Evolutionary conservation across 2,888 invertebrate genomes (phyloP).

Genomic region (Cremastinae sp.): DNA sequence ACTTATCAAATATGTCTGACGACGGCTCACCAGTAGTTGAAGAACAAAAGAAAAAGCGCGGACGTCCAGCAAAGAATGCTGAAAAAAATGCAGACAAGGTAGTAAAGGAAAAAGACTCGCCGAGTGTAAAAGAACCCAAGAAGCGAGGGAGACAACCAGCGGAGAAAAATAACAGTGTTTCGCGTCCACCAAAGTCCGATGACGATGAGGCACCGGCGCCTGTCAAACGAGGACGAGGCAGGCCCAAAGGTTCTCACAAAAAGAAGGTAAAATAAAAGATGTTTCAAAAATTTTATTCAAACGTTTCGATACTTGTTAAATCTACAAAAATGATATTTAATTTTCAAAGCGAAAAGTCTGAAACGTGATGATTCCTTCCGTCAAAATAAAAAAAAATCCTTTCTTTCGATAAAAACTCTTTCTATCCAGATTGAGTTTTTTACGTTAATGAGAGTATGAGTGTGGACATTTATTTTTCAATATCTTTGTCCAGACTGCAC

Average conservation of each 20-base stretch:
- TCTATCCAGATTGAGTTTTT: too few species aligned
- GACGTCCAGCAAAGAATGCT: slow-evolving; percentile 76
- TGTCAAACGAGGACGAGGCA: slow-evolving; percentile 77
- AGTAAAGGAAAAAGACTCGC: slow-evolving; percentile 50
- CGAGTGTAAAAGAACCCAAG: slow-evolving; percentile 75
- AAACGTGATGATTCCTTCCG: too few species aligned
- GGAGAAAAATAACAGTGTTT: slow-evolving; percentile 75
- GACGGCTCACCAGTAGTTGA: slow-evolving; percentile 78
- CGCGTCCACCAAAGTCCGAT: slow-evolving; percentile 75
- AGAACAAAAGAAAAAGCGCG: slow-evolving; percentile 80
- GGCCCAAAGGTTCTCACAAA: slow-evolving; percentile 78
- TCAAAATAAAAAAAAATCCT: too few species aligned
- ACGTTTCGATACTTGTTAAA: too few species aligned
- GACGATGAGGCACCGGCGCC: slow-evolving; percentile 77
- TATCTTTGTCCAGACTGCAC: slow-evolving; percentile 66
- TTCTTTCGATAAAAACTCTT: too few species aligned
- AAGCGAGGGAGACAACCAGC: slow-evolving; percentile 76
- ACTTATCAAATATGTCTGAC: slow-evolving; percentile 76
- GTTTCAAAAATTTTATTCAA: neutral
- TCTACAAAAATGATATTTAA: too few species aligned
- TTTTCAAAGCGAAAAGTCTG: too few species aligned
- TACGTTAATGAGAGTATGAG: too few species aligned
- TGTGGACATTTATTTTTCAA: too few species aligned
- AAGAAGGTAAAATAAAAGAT: slow-evolving; percentile 72
- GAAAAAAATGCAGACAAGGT: slow-evolving; percentile 68